Evolutionary conservation across 2,888 invertebrate genomes (phyloP), one percentile per base, ranked within the genome.

Genomic region (Coremacera marginata): DNA sequence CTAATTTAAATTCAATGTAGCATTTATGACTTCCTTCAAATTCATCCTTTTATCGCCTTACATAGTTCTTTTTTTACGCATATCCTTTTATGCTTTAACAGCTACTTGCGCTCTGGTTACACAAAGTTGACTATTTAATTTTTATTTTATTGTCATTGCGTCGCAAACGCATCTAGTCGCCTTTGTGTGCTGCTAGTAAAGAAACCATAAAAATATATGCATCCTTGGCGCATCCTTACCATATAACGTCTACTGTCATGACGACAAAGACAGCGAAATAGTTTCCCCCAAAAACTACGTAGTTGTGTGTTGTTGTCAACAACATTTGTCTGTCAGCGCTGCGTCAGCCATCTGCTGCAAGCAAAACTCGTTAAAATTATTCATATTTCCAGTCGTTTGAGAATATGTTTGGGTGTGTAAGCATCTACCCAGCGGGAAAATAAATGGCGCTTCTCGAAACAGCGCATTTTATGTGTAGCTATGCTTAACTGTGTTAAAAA

Each of bases 251-350:
- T 2, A 31, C 34, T 63, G 31, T 4, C 9, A 27, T 16, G 63
- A 16, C 63, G 55, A 44, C 55, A 55, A 55, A 55, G 9, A 31
- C 31, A 16, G n/a, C n/a, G 44, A 4, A 44, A 44, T 44, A 16
- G 9, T 16, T 16, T 51, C 27, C 14, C 22, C 16, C 11, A 22
- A 67, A 11, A 49, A 51, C n/a, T n/a, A n/a, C n/a, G n/a, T n/a
- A n/a, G n/a, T n/a, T n/a, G 2, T 25, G 62, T 60, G 11, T 14
- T 44, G 44, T 7, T 49, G 19, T 1, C 25, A 7, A 14, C 57
- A 37, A 71, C 57, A 67, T 67, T 67, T 67, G 67, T 44, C 67
- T 44, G 67, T 67, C 49, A 70, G 31, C 19, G 55, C 19, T 57
- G 31, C 70, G 25, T n/a, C 19, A 16, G 31, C 71, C 71, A 71